These are phyloP conservation scores for Thymelicus lineola DNA, from an alignment of 2,888 invertebrate species.

Conservation along the genomic window DNA sequence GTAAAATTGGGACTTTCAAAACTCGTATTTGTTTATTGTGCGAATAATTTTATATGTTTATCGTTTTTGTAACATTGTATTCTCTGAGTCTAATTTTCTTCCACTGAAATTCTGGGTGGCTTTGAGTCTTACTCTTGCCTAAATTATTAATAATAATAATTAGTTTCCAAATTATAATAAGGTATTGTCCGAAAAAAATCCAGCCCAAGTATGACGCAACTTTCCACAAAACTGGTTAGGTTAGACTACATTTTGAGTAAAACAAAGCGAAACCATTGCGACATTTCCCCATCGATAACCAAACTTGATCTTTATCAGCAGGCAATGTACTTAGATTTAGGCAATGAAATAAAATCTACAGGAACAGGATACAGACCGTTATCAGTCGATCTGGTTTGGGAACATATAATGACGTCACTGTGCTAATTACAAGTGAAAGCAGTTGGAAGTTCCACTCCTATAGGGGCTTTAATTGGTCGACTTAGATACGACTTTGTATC, in stretches of 20 bases:
- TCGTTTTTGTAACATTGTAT: no score
- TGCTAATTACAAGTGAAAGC: constrained; percentile 31
- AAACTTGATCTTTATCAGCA: constrained; percentile 5
- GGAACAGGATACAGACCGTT: constrained; percentile 17
- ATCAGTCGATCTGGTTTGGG: constrained; percentile 25
- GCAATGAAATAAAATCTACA: constrained; percentile 4
- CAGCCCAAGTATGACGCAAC: background rate
- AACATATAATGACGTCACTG: constrained; percentile 28
- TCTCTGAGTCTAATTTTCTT: no score
- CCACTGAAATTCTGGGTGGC: no score
- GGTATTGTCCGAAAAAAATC: no score
- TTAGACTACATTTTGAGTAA: background rate
- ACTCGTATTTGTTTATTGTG: background rate
- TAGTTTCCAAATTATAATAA: no score
- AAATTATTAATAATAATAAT: no score
- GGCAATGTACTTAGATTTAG: background rate
- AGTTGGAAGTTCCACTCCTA: constrained; percentile 25
- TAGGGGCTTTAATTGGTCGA: constrained; percentile 31
- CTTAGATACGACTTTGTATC: constrained; percentile 34
- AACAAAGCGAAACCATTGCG: constrained; percentile 8
- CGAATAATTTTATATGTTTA: no score
- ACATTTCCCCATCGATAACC: constrained; percentile 5
- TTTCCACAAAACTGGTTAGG: background rate
- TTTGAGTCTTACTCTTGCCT: no score
- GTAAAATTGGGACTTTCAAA: background rate